Conservation (phyloP, 2,797 vertebrate genomes). For the Poecilia velifera region DNA sequence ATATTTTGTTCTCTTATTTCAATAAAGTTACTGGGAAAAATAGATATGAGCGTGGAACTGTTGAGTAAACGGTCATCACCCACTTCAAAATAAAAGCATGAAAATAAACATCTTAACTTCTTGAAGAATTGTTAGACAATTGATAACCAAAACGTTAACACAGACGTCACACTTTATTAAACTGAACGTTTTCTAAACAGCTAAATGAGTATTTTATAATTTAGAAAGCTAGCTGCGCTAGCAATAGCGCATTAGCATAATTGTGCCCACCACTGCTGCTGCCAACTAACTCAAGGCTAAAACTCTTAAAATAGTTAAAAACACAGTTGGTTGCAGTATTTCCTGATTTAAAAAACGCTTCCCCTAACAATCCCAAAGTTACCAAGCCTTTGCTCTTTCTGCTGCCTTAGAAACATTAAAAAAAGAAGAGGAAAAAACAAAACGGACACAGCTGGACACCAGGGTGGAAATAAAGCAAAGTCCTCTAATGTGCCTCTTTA, state of each 20-base stretch:
- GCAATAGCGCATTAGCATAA: not conserved
- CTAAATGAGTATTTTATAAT: not conserved
- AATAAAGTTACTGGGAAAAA: not conserved
- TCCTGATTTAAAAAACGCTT: not conserved
- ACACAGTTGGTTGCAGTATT: not conserved
- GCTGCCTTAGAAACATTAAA: not conserved
- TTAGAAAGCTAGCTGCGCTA: not conserved
- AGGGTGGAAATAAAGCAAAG: slow-evolving; percentile 81
- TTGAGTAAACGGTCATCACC: too few species aligned
- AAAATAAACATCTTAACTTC: not conserved
- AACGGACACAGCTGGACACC: slow-evolving; percentile 71
- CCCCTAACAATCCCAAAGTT: not conserved
- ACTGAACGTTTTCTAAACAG: not conserved
- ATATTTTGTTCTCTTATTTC: not conserved
- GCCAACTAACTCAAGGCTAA: not conserved
- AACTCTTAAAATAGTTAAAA: not conserved
- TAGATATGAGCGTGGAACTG: too few species aligned
- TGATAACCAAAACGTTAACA: not conserved
- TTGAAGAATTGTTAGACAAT: not conserved
- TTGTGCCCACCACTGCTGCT: not conserved
- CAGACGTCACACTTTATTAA: not conserved
- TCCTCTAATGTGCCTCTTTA: slow-evolving; percentile 92
- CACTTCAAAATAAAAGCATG: not conserved
- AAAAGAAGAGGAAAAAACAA: slow-evolving; percentile 9
- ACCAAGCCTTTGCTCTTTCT: not conserved